Conservation (phyloP, 2,797 vertebrate species). For the Varecia variegata region DNA sequence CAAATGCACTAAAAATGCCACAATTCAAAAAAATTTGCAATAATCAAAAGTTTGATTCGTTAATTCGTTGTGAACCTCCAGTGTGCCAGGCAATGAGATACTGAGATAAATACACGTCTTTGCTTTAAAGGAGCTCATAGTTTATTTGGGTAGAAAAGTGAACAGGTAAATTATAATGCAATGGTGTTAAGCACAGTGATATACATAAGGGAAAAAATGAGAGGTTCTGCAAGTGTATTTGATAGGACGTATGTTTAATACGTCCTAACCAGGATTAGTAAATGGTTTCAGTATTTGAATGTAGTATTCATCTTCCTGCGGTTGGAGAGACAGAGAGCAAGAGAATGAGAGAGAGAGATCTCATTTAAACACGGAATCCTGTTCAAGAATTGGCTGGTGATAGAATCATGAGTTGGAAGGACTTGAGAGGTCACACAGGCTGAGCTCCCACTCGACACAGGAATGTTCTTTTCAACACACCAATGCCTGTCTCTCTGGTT, state of each 20-base stretch:
- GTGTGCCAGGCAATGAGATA: not conserved
- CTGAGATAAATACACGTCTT: not conserved
- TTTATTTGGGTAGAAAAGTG: not conserved
- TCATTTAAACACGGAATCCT: not conserved
- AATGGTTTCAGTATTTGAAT: not conserved
- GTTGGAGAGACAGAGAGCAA: not conserved
- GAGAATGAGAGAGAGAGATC: not conserved
- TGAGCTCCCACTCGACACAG: not conserved
- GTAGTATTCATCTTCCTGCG: not conserved
- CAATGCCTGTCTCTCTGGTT: rapidly evolving
- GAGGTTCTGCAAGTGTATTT: not conserved
- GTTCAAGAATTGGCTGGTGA: not conserved
- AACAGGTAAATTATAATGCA: constrained; percentile 6
- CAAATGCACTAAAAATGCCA: constrained; percentile 3
- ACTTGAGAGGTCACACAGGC: not conserved
- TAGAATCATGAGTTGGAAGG: not conserved
- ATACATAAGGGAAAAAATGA: not conserved
- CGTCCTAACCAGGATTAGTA: not conserved
- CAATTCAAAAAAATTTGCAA: not conserved
- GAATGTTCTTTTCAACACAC: not conserved
- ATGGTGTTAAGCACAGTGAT: not conserved
- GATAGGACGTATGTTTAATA: not conserved
- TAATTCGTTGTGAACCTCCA: constrained; percentile 1
- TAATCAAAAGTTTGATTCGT: constrained; percentile 37
- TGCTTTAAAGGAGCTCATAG: not conserved